Conservation (phyloP, 2,113 vertebrate species). For the Oenanthe oenanthe region DNA sequence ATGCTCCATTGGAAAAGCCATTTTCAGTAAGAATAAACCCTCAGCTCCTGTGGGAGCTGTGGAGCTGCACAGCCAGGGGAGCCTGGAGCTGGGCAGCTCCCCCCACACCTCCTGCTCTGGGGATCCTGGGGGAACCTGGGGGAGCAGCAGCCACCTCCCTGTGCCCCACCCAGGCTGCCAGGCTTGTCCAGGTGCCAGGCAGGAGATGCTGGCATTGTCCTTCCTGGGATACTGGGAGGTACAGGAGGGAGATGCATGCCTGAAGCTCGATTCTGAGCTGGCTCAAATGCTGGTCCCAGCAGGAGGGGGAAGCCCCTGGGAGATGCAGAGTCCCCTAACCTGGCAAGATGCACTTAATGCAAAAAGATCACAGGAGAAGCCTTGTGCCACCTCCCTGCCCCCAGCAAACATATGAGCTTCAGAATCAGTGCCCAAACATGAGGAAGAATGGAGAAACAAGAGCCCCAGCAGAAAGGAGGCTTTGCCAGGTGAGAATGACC, state of each 20-base stretch:
- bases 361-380: background rate
- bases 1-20: background rate
- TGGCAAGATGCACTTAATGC: background rate
- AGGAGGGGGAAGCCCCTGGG: background rate
- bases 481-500: background rate
- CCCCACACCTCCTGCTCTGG: background rate
- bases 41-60: background rate
- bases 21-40: conserved; percentile 4
- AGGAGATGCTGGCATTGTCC: background rate
- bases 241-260: background rate
- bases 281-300: background rate
- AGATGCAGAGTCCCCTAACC: background rate
- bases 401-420: background rate
- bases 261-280: background rate
- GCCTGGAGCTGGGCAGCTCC: background rate
- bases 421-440: background rate
- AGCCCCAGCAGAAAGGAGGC: background rate
- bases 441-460: background rate
- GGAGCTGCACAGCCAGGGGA: background rate
- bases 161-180: background rate
- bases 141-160: background rate
- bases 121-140: background rate
- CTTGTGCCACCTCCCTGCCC: background rate
- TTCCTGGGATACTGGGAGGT: background rate
- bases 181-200: background rate